Conservation (phyloP, 2,113 vertebrate genomes). For the Rhizomys pruinosus region DNA sequence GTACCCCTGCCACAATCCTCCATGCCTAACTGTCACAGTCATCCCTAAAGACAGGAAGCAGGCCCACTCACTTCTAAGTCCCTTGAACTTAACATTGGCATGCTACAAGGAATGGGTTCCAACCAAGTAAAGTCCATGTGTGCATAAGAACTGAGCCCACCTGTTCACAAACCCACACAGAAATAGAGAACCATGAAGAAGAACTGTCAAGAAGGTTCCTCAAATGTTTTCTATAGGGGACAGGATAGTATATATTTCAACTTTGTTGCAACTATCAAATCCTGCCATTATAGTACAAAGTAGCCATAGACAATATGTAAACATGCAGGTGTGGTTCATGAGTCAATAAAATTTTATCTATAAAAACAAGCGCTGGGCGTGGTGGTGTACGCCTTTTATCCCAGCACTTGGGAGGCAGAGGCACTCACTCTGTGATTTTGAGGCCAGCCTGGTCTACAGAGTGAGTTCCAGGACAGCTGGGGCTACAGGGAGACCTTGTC, state of each 20-base stretch:
- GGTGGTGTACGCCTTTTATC: no score
- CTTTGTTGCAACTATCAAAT: not conserved
- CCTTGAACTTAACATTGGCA: not conserved
- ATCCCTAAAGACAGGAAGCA: not conserved
- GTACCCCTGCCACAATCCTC: not conserved
- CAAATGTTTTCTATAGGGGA: not conserved
- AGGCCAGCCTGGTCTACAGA: no score
- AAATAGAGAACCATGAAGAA: not conserved
- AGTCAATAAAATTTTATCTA: not conserved
- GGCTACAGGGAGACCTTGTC: no score
- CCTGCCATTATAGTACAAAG: not conserved
- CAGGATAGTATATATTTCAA: not conserved
- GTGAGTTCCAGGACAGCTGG: no score
- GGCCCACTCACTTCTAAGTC: not conserved
- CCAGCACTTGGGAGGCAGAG: no score
- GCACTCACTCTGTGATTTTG: no score
- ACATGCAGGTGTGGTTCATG: not conserved
- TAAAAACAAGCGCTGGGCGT: no score
- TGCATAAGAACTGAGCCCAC: not conserved
- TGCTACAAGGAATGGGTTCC: not conserved
- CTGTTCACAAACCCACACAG: not conserved
- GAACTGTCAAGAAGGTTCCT: not conserved
- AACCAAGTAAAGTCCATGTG: not conserved
- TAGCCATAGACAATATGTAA: fast-evolving
- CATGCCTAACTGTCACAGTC: not conserved